Base-by-base conservation (phyloP, 2,113 vertebrate genomes). In the Notechis scutatus region DNA sequence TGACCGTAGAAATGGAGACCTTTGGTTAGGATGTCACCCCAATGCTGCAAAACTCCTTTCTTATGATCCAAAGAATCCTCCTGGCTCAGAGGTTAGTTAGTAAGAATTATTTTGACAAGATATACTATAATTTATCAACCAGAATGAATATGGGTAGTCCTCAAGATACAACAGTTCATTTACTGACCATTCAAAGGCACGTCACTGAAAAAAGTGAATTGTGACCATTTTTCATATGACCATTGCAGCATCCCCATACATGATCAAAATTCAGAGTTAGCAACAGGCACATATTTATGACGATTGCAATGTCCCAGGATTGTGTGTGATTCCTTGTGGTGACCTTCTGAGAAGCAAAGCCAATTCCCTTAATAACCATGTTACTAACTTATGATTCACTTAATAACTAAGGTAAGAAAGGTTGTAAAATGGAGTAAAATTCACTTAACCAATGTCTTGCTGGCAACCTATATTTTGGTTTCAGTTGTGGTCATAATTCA, bases 61-160 rank as follows among this genome's bases (percentile, higher is more conserved):
- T 39, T 92, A 95, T 0, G 97, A 98, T 95, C 96, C 97, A 2
- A 95, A 98, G 26, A 96, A 98, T 92, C 98, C 95, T n/a, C 97
- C 98, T 91, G 99, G 98, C 81, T 99, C 99, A 90, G 98, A 99
- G 98, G 99, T 99, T 95, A 97, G 97, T 98, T 95, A 97, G 97
- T 98, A 92, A 92, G 90, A 90, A 39, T 85, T 55, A 24, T 54
- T 86, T 90, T 57, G 8, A 23, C n/a, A 90, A 87, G 7, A 2
- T 24, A 4, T 24, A 6, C 57, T 42, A 45, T 24, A 64, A 15
- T 20, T 24, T 59, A 61, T 59, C 8, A 87, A 34, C 45, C 9
- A 52, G 89, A 29, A 1, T 52, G 34, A 24, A 55, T 10, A 15
- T 24, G 18, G 20, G 11, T 87, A 47, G 24, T 50, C 34, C 23